Evolutionary conservation across 2,888 invertebrate species (phyloP).

Genomic region (Drosophila neutralis): DNA sequence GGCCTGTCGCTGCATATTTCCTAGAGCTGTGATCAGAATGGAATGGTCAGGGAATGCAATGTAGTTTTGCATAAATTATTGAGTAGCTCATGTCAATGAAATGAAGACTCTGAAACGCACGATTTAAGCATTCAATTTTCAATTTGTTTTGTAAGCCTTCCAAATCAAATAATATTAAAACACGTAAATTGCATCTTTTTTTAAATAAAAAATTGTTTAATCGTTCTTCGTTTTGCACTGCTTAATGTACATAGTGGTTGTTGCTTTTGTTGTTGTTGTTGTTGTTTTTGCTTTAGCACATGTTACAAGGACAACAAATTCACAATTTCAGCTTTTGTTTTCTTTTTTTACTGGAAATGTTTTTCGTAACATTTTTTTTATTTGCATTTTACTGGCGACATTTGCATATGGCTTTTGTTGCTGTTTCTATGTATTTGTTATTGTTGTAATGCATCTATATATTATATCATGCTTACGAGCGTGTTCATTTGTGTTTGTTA

Average conservation of each 20-base stretch:
- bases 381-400: slow-evolving; percentile 21
- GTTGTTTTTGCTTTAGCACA: background rate
- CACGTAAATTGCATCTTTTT: slow-evolving; percentile 24
- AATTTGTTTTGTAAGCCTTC: slow-evolving; percentile 13
- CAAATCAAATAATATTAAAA: slow-evolving; percentile 29
- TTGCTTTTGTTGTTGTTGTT: slow-evolving; percentile 18
- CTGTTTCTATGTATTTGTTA: slow-evolving; percentile 20
- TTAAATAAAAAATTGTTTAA: slow-evolving; percentile 67
- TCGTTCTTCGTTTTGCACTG: slow-evolving; percentile 57
- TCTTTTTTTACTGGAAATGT: slow-evolving; percentile 20
- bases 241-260: slow-evolving; percentile 51
- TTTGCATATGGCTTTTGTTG: slow-evolving; percentile 44
- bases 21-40: slow-evolving; percentile 12
- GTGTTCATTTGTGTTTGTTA: slow-evolving; percentile 32
- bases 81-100: slow-evolving; percentile 38
- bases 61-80: slow-evolving; percentile 76
- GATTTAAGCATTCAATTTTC: slow-evolving; percentile 28
- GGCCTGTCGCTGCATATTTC: slow-evolving; percentile 62
- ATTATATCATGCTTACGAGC: slow-evolving; percentile 36
- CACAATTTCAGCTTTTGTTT: slow-evolving; percentile 29
- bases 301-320: slow-evolving; percentile 40
- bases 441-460: slow-evolving; percentile 45
- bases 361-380: slow-evolving; percentile 6
- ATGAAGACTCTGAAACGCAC: slow-evolving; percentile 24
- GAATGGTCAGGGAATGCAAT: slow-evolving; percentile 23